Evolutionary conservation across 2,113 vertebrate genomes (phyloP), one percentile per base, ranked within the genome.

Genomic region (Bombycilla garrulus): DNA sequence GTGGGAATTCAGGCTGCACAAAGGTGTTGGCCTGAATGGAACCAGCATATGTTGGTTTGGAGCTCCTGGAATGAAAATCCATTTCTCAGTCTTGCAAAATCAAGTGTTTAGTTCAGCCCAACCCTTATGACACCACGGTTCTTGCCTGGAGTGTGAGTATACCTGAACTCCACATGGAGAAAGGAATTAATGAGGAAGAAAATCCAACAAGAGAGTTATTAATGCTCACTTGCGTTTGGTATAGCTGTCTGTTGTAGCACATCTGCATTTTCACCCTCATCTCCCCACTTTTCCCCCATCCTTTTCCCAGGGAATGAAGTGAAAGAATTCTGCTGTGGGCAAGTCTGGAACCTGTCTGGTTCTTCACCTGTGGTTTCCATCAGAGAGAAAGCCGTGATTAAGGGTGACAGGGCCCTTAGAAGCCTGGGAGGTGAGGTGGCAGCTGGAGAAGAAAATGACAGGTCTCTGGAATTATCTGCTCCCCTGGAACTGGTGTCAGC

Each of bases 361-460:
- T 83, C 88, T 83, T 90, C 91, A 94, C 85, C 86, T 72, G 57
- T 89, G 90, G 92, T 96, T 96, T 81, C 90, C 66, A 78, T 88
- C 80, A 28, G 35, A 36, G 70, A 74, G 77, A 18, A 82, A 78
- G 81, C 44, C 4, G 28, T 94, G 96, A 92, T 92, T 23, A 29
- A 71, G 87, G 67, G 83, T 83, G 96, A 90, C 96, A 97, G 81
- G 53, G 69, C 91, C 96, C 91, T 64, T 44, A 69, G 95, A 92
- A 96, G 81, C 35, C 88, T 51, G 70, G 93, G 62, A 96, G 93
- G 92, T 53, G 94, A 96, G 88, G 33, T 83, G 94, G 92, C 92
- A 96, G 88, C 90, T 54, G 86, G n/a, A 77, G 90, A 80, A 90
- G 93, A 48, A n/a, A 79, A 76, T 92, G 95, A 97, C 96, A 96